Base-by-base conservation (phyloP, 2,797 vertebrate genomes). In the Gouania willdenowi region DNA sequence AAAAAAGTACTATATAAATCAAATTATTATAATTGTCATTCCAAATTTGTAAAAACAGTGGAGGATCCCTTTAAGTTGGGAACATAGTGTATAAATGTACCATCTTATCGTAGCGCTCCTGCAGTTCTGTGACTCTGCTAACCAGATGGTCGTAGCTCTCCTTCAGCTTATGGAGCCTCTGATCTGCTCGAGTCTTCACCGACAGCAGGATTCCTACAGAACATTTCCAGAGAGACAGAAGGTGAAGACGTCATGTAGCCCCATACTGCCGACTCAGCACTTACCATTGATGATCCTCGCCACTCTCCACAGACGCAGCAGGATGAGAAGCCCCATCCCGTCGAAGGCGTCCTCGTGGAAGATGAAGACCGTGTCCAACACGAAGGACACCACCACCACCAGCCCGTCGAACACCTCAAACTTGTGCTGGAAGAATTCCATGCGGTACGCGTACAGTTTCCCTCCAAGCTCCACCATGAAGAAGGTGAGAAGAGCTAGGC, bases 241-340 rank as follows among this genome's bases (percentile, higher is more conserved):
- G 10, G n/a, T 8, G 6, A 5, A 11, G 1, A 23, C 8, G 8
- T 18, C 2, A n/a, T n/a, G n/a, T n/a, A 8, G 6, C 25, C 11
- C 5, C n/a, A n/a, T 10, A 10, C 5, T 4, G 8, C 9, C n/a
- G 11, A 6, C 8, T 26, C 26, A 8, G 13, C 35, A 65, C 77
- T 18, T 60, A 97, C 97, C 94, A 0, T 98, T 99, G 54, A 98
- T 84, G 9, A 99, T 98, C 65, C 97, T 85, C 56, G 92, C 94
- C 59, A 99, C 93, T 22, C 97, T 91, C 97, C 97, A 98, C 22
- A 99, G 87, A 25, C 97, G 73, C 36, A 99, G 90, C 42, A 99
- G 84, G 22, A 99, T 98, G 48, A 99, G 81, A 15, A 99, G 81
- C 24, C 93, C 93, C 0, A 93, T 77, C 0, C 88, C 97, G 22